These are phyloP conservation scores for Tarsius wallacei DNA, from an alignment of 2,797 vertebrate species.

Conservation along the genomic window DNA sequence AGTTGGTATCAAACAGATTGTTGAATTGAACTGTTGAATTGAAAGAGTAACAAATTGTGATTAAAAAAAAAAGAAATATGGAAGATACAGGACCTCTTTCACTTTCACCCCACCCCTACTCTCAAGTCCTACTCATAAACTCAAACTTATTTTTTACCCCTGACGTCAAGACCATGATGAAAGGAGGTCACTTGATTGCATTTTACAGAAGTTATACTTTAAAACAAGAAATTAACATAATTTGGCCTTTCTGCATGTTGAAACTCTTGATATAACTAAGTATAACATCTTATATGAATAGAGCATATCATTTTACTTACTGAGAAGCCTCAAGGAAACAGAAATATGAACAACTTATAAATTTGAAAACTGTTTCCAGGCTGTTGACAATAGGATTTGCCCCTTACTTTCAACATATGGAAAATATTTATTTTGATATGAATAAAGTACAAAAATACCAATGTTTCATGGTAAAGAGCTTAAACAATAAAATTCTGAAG, in stretches of 20 bases:
- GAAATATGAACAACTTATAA: slow-evolving; percentile 44
- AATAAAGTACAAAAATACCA: not conserved
- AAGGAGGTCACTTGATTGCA: not conserved
- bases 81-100: not conserved
- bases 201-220: slow-evolving; percentile 19
- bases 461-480: slow-evolving; percentile 3
- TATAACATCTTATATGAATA: slow-evolving; percentile 24
- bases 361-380: slow-evolving; percentile 16
- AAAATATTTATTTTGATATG: slow-evolving; percentile 47
- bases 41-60: not conserved
- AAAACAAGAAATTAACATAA: slow-evolving; percentile 26
- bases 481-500: slow-evolving; percentile 27
- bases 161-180: slow-evolving; percentile 5
- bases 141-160: not conserved
- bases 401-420: not conserved
- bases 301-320: slow-evolving; percentile 40
- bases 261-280: slow-evolving; percentile 42
- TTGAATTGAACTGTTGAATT: not conserved
- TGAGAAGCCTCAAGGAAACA: slow-evolving; percentile 4
- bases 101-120: not conserved
- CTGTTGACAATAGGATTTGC: slow-evolving; percentile 35
- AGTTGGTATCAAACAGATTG: not conserved
- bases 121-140: slow-evolving; percentile 20
- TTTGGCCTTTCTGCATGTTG: slow-evolving; percentile 45
- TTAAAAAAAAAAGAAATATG: not conserved